Percentiles rank a stretch among this genome's conserved stretches.
phyloP scores from a whole-genome alignment of 2,888 invertebrate species.

The Ecliptopera silaceata region DNA sequence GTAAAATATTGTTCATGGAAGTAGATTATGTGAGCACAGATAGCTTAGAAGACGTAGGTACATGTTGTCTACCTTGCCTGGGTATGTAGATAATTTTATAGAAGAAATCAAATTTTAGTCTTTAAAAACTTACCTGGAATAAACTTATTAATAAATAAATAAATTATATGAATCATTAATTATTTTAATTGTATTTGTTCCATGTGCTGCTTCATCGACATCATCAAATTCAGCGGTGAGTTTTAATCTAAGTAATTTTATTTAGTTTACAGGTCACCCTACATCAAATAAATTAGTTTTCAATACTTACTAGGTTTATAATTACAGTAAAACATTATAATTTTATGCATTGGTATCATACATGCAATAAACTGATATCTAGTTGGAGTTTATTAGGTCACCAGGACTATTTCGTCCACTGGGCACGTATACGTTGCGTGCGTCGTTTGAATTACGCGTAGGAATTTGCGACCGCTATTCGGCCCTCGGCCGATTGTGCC shows the following conservation, averaged over 20 bases:
- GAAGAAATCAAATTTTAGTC: constrained; percentile 14
- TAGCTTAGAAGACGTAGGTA: constrained; percentile 70
- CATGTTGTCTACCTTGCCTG: constrained; percentile 75
- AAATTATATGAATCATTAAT: not conserved
- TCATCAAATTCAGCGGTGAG: constrained; percentile 67
- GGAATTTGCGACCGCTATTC: constrained; percentile 82
- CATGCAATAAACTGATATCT: constrained; percentile 56
- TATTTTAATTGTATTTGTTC: constrained; percentile 55
- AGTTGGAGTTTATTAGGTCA: constrained; percentile 72
- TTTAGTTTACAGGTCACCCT: not conserved
- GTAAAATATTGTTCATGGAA: constrained; percentile 54
- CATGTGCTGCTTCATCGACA: constrained; percentile 66
- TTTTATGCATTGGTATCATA: constrained; percentile 47
- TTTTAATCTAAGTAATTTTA: constrained; percentile 29
- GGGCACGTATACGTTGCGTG: constrained; percentile 71
- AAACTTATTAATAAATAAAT: not conserved
- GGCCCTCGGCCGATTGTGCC: constrained; percentile 60
- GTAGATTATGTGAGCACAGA: constrained; percentile 64
- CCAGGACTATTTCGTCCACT: constrained; percentile 67
- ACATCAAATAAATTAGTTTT: not conserved
- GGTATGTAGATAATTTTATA: constrained; percentile 48
- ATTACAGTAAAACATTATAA: constrained; percentile 28
- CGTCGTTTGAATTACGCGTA: constrained; percentile 78
- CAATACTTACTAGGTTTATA: not conserved
- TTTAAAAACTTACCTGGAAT: not conserved